Evolutionary conservation across 2,888 invertebrate genomes (phyloP).

Genomic region (Stratiomys singularior): DNA sequence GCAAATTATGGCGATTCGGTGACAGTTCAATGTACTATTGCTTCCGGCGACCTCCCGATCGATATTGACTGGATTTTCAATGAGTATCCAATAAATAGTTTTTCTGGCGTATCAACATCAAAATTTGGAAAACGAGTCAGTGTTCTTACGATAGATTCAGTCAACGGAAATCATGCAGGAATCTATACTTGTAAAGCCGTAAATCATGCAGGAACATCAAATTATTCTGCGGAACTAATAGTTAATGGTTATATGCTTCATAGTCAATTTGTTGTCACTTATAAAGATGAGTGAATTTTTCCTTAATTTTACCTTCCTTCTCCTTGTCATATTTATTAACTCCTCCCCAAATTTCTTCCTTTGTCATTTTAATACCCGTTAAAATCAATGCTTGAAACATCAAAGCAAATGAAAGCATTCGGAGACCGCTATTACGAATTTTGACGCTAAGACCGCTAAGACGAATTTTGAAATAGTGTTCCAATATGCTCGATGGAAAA

Average conservation of each 20-base stretch:
- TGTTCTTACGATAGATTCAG: constrained; percentile 72
- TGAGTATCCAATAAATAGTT: constrained; percentile 54
- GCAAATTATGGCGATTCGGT: constrained; percentile 70
- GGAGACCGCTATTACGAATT: too few relatives aligned
- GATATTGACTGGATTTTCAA: constrained; percentile 73
- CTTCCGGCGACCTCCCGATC: constrained; percentile 71
- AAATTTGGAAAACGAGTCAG: constrained; percentile 72
- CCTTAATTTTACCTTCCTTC: too few relatives aligned
- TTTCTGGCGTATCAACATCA: constrained; percentile 66
- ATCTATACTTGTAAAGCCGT: constrained; percentile 73
- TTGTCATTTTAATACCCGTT: too few relatives aligned
- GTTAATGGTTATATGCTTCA: constrained; percentile 76
- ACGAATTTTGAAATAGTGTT: too few relatives aligned
- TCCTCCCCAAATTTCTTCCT: too few relatives aligned
- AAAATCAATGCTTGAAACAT: too few relatives aligned
- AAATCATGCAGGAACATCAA: constrained; percentile 70
- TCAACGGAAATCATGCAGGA: constrained; percentile 71
- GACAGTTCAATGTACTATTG: constrained; percentile 67
- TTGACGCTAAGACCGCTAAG: too few relatives aligned
- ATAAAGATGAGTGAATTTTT: too few relatives aligned
- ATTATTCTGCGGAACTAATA: constrained; percentile 69
- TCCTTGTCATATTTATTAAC: too few relatives aligned
- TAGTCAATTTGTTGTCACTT: too few relatives aligned
- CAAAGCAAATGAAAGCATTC: too few relatives aligned
- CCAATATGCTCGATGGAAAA: too few relatives aligned